phyloP scores from a whole-genome alignment of 1,140 invertebrate species.

The Saccostrea glomerata region DNA sequence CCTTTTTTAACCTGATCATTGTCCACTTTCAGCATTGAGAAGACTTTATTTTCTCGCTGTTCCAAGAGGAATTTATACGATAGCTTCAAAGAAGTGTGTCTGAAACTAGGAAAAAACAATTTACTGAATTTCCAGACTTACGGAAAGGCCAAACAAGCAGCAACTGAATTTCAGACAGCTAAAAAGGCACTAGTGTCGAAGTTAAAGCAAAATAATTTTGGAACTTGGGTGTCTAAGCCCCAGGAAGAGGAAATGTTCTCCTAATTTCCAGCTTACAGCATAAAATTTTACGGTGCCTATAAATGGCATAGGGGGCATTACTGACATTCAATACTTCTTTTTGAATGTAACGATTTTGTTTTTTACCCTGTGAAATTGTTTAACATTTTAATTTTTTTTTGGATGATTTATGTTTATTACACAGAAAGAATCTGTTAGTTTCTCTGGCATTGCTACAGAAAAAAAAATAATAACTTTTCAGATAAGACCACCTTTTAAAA shows the following conservation, averaged over 20 bases:
- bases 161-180: conserved; percentile 76
- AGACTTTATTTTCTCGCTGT: conserved; percentile 75
- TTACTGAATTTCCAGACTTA: conserved; percentile 72
- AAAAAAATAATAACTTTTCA: too few species aligned
- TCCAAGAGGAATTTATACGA: conserved; percentile 76
- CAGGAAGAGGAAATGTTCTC: conserved; percentile 79
- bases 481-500: too few species aligned
- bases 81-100: conserved; percentile 74
- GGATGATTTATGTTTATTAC: background rate
- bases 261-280: background rate
- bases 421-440: conserved; percentile 1
- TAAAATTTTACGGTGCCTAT: too few species aligned
- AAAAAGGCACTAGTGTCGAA: conserved; percentile 75
- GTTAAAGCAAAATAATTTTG: conserved; percentile 74
- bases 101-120: conserved; percentile 71
- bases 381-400: too few species aligned
- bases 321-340: too few species aligned
- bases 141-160: conserved; percentile 73
- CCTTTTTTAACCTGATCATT: background rate
- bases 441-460: too few species aligned
- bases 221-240: conserved; percentile 79
- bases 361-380: too few species aligned
- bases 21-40: conserved; percentile 68
- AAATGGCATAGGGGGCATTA: too few species aligned
- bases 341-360: too few species aligned